Base-by-base conservation (phyloP, 2,888 invertebrate genomes). In the Heterodera filipjevi region DNA sequence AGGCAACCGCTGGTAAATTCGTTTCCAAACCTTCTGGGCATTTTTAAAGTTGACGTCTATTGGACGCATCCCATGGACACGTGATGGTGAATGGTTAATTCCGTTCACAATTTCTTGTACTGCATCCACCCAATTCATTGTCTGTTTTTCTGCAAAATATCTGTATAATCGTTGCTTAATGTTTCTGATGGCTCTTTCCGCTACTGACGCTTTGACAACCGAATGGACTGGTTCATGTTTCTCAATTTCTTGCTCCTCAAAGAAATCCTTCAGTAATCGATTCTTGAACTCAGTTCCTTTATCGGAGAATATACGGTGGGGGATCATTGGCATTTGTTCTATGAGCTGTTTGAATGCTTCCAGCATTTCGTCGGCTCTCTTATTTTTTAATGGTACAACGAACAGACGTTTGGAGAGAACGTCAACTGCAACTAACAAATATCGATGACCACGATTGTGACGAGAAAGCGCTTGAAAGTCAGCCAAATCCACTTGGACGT, bases 141-240 rank as follows among this genome's bases (percentile, higher is more conserved):
- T 19, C 22, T 68, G 16, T 19, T 68, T 68, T 68, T 68, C 33
- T 19, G 68, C 68, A 68, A 68, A 68, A 8, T 70, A 70, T 49
- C 74, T 46, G 46, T 74, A 74, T n/a, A 74, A 12, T 71, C 74
- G 39, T 35, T 70, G 70, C 70, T 70, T 70, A 22, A 70, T 27
- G 32, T 46, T 74, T 12, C 74, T 46, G 27, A 74, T 74, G n/a
- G 59, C 59, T 74, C 74, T 32, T 35, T 74, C 74, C 10, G 74
- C 74, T 3, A 74, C 49, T 12, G 74, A 46, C 3, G 74, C 74
- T 66, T 74, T 74, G 2, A 74, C 59, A 10, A 64, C 27, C 12
- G 74, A 74, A 59, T 74, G 49, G 2, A 39, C 46, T 12, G 74
- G n/a, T 12, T 59, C 59, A 6, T 30, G n/a, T 35, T 74, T 74